Evolutionary conservation across 2,888 invertebrate genomes (phyloP).

Genomic region (Limnephilus lunatus): DNA sequence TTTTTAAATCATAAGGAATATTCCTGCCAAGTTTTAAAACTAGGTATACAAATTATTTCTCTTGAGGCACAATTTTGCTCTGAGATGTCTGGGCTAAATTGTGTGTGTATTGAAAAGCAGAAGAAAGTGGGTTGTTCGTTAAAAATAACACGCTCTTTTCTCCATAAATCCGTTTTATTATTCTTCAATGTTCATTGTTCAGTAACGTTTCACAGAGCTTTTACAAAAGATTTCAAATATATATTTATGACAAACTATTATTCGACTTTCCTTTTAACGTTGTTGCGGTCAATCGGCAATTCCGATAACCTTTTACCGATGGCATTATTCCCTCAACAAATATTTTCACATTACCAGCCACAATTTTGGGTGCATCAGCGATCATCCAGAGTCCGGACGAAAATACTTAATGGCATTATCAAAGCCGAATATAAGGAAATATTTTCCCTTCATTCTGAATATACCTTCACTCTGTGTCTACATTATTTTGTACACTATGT

Average conservation of each 20-base stretch:
- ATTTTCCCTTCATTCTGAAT: background rate
- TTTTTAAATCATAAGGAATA: no score
- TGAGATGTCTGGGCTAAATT: no score
- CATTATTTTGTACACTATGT: background rate
- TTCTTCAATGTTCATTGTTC: no score
- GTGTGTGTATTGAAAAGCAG: no score
- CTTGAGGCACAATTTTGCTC: no score
- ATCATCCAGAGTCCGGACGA: background rate
- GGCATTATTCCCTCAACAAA: background rate
- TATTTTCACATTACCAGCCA: background rate
- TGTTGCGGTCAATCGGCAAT: background rate
- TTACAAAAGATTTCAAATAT: background rate
- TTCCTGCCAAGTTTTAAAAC: no score
- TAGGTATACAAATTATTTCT: no score
- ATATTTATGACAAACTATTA: background rate
- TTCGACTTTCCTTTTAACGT: background rate
- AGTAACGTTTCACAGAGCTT: background rate
- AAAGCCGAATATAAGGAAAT: background rate
- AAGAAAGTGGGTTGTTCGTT: no score
- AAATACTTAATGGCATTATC: background rate
- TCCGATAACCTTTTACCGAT: background rate
- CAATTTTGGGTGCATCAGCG: background rate
- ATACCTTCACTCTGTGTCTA: background rate
- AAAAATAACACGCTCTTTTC: no score
- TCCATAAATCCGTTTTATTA: no score